Evolutionary conservation across 2,888 invertebrate species (phyloP), one percentile per base, ranked within the genome.

Genomic region (Liopterus haemorrhoidalis): DNA sequence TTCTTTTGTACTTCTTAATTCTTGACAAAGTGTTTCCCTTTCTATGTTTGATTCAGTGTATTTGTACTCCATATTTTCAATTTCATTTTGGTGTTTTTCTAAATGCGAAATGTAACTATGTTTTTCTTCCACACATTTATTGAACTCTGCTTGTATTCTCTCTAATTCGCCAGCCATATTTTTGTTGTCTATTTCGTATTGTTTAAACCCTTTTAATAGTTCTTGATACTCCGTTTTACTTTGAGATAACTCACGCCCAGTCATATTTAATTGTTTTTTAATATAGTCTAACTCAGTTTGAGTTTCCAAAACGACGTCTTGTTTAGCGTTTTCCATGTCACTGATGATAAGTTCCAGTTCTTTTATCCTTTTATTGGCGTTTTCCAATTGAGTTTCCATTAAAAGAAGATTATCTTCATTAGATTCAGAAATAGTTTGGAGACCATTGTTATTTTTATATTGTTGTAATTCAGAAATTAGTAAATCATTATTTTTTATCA

Each of bases 401-500:
- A 78, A 72, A 0, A 73, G 68, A 49, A 81, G 65, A 51, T 78
- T 81, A 55, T 83, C 82, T 67, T 83, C 83, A 56, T 82, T 82
- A 2, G 79, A 75, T 68, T 84, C 83, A 37, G 78, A 77, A 39
- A 84, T 83, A 1, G 83, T 81, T 62, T 82, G 78, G 52, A 83
- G 64, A 54, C 79, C 79, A n/a, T 74, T 72, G n/a, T 70, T 69
- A 36, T 72, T 76, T 58, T 81, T 81, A 39, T 75, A 71, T 35
- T 75, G 72, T 30, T 81, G 72, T 49, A 83, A 69, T 65, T 82
- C 81, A 36, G 74, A 73, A 53, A 82, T 72, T n/a, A 83, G 66
- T 46, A 80, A 71, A 57, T 81, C 82, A 57, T 83, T 83, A 61
- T 81, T 83, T 60, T 80, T 79, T 65, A 80, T 79, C 60, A 82